Evolutionary conservation across 2,888 invertebrate species (phyloP).

Genomic region (Cheilosia impressa): DNA sequence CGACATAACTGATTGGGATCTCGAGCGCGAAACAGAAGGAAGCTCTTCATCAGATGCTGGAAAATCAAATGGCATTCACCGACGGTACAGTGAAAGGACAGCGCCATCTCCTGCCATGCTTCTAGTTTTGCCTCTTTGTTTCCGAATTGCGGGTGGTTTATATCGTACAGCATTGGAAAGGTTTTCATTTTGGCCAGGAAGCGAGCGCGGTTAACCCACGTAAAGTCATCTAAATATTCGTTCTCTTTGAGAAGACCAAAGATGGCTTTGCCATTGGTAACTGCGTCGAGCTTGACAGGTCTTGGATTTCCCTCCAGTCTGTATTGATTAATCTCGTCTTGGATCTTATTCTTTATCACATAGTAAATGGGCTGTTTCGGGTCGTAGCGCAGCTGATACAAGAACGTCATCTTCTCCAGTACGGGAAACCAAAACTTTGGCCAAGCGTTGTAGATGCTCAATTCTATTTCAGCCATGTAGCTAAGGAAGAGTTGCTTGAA

Average conservation of each 20-base stretch:
- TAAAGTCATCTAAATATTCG: constrained; percentile 57
- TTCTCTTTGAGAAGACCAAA: constrained; percentile 59
- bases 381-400: constrained; percentile 39
- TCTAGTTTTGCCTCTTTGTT: constrained; percentile 52
- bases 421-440: constrained; percentile 55
- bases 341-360: constrained; percentile 40
- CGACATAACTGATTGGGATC: constrained; percentile 56
- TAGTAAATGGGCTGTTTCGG: constrained; percentile 58
- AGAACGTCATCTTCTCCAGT: constrained; percentile 44
- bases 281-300: constrained; percentile 14
- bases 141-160: constrained; percentile 51
- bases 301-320: neutral
- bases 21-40: constrained; percentile 48
- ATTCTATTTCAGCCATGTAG: constrained; percentile 62
- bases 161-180: constrained; percentile 54
- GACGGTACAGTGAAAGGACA: constrained; percentile 60
- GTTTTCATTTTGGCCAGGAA: constrained; percentile 56
- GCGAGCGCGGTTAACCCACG: constrained; percentile 61
- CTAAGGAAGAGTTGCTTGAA: constrained; percentile 50
- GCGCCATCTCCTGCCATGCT: constrained; percentile 68
- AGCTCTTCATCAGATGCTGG: constrained; percentile 64
- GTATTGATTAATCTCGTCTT: constrained; percentile 36
- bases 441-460: constrained; percentile 63
- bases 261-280: constrained; percentile 41
- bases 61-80: constrained; percentile 67